Conservation (phyloP, 2,888 invertebrate species). For the Troilus luridus region DNA sequence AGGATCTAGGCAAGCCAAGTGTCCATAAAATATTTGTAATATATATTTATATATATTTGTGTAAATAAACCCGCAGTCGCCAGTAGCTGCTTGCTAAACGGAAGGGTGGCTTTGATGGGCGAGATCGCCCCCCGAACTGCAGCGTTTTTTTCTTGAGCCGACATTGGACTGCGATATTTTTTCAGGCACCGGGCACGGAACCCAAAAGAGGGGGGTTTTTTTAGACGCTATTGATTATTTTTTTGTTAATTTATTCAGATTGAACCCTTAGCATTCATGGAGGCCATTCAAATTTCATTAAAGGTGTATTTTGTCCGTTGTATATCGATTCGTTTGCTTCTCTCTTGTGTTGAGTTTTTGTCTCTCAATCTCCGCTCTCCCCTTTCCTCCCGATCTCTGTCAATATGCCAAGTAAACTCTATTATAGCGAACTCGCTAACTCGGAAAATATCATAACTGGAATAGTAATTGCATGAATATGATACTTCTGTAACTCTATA, state of each 20-base stretch:
- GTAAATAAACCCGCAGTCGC: background rate
- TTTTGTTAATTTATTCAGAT: slow-evolving; percentile 53
- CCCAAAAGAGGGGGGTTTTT: slow-evolving; percentile 6
- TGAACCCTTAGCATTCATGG: slow-evolving; percentile 55
- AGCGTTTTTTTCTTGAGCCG: slow-evolving; percentile 3
- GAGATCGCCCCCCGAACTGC: background rate
- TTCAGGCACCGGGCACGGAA: slow-evolving; percentile 6
- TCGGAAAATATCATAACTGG: too few relatives aligned
- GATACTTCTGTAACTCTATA: too few relatives aligned
- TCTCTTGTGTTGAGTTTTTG: background rate
- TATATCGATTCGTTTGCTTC: slow-evolving; percentile 30
- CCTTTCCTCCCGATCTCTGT: background rate
- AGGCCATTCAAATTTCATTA: slow-evolving; percentile 54
- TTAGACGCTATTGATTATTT: slow-evolving; percentile 51
- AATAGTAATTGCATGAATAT: too few relatives aligned
- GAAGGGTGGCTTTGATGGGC: background rate
- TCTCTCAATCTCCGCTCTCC: background rate
- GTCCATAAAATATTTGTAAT: too few relatives aligned
- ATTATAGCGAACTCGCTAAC: too few relatives aligned
- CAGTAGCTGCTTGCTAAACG: background rate
- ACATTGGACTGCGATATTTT: slow-evolving; percentile 14
- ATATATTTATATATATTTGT: too few relatives aligned
- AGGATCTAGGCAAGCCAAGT: too few relatives aligned
- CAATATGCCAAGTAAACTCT: background rate
- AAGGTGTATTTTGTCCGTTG: slow-evolving; percentile 48